Evolutionary conservation across 2,113 vertebrate genomes (phyloP), one percentile per base, ranked within the genome.

Genomic region (Noctilio leporinus): DNA sequence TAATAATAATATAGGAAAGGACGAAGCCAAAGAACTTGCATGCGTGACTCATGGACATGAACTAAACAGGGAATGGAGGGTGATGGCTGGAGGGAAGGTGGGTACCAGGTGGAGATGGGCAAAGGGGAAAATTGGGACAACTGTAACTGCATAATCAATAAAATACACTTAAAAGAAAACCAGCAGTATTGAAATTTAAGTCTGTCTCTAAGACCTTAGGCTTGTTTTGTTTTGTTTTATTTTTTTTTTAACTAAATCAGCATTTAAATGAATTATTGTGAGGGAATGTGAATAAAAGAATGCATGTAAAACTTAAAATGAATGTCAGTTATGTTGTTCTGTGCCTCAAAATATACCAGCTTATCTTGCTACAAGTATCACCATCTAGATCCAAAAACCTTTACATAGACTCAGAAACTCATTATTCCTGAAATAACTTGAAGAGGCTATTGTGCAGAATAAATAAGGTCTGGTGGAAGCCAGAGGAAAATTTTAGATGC

Each of bases 401-500:
- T 65, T 62, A 62, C n/a, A n/a, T 7, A 93, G 65, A 75, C 45
- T 85, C 59, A 73, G 81, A 92, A 70, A 89, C 62, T 33, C 43
- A 53, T n/a, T 57, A 45, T 24, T 22, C 62, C 80, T 82, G 51
- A 94, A 89, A 91, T 75, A 95, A 89, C 51, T 55, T 28, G 49
- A 91, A 89, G 64, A 93, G 57, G 45, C 62, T 78, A 78, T 49
- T 93, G 64, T 72, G 35, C 75, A 83, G 51, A 85, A 95, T 86
- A 93, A 95, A 77, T 89, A 89, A 96, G n/a, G 69, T 35, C 45
- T 67, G n/a, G 69, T 73, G 33, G 38, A 83, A 89, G 64, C 86
- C 35, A 86, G 86, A 94, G 51, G 70, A 51, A 84, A 95, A 89
- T 75, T 94, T 94, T 70, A 93, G 84, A 91, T 89, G 78, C 89